Evolutionary conservation across 1,140 invertebrate species (phyloP), one percentile per base, ranked within the genome.

Genomic region (Laodelphax striatellus): DNA sequence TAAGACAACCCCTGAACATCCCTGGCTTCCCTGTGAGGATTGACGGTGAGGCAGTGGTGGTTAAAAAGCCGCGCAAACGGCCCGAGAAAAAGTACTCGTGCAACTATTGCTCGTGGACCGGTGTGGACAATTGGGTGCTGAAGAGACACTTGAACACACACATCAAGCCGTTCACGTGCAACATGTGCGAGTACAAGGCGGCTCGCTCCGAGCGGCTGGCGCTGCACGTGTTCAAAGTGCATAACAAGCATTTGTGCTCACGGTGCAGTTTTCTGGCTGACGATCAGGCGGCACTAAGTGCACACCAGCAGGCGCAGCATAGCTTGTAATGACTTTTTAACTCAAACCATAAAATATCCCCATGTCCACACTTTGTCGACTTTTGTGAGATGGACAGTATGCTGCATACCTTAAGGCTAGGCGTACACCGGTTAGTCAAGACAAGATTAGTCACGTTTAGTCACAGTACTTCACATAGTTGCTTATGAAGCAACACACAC

Each of bases 91-190:
- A 86, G 66, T 93, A 89, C 72, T 82, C 82, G 52, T 93, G 90
- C 72, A 86, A 86, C 66, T 92, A 91, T 69, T 94, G 91, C 72
- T 80, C 90, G 2, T 94, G 90, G 90, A 87, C 85, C 17, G 91
- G 91, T 0, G 89, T 89, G n/a, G 91, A 94, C 73, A 92, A 92
- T 69, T 94, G 91, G 92, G 92, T 90, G 65, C 74, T 94, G 55
- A 93, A 94, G 72, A 79, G 91, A 9, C 92, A 94, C 71, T 77
- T 94, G 55, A 94, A 94, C 74, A 94, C 91, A 16, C 92, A 94
- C 73, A 80, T 92, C 66, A 94, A 93, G 72, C 91, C 91, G 16
- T 94, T 89, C 70, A 84, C 87, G 11, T 94, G 92, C 73, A 82
- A 84, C 52, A 77, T 94, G 13, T 94, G 92, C 72, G 90, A 94